Percentiles rank a stretch among this genome's conserved stretches.
phyloP scores from a whole-genome alignment of 1,140 invertebrate genomes.

The Sarcophaga peregrina region DNA sequence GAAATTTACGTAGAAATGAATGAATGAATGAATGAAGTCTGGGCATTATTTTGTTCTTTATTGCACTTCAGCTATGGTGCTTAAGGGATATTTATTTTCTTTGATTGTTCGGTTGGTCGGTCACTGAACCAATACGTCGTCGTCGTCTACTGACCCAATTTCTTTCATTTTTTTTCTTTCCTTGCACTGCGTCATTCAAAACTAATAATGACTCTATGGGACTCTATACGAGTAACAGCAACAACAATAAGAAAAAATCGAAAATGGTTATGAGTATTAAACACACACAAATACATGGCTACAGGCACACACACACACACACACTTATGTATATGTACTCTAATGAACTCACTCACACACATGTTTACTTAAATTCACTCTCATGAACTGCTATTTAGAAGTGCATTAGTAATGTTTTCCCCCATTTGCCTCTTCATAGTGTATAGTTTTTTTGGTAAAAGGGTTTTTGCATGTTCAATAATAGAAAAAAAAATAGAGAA shows the following conservation, averaged over 20 bases:
- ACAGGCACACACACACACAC: background rate
- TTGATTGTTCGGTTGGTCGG: slow-evolving; percentile 17
- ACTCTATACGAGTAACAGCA: no score
- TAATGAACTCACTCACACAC: no score
- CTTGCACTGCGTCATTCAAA: slow-evolving; percentile 7
- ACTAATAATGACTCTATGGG: slow-evolving; percentile 1
- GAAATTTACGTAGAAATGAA: background rate
- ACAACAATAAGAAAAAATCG: no score
- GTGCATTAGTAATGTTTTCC: background rate
- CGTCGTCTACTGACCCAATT: slow-evolving; percentile 11
- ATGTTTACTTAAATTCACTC: no score
- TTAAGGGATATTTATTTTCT: slow-evolving; percentile 22
- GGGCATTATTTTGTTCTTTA: background rate
- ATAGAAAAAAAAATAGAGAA: no score
- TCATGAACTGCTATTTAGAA: background rate
- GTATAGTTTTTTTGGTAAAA: background rate
- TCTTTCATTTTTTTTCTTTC: background rate
- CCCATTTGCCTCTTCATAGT: background rate
- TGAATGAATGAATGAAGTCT: background rate
- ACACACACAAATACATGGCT: background rate
- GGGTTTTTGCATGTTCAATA: background rate
- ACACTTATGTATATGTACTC: background rate
- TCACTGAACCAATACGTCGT: slow-evolving; percentile 24
- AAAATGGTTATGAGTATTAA: slow-evolving; percentile 3
- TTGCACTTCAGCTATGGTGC: slow-evolving; percentile 8